A percentile compares a stretch with the other conserved stretches of the same genome.
Evolutionary conservation across 2,113 vertebrate species (phyloP).

Genomic region (Pyxicephalus adspersus): DNA sequence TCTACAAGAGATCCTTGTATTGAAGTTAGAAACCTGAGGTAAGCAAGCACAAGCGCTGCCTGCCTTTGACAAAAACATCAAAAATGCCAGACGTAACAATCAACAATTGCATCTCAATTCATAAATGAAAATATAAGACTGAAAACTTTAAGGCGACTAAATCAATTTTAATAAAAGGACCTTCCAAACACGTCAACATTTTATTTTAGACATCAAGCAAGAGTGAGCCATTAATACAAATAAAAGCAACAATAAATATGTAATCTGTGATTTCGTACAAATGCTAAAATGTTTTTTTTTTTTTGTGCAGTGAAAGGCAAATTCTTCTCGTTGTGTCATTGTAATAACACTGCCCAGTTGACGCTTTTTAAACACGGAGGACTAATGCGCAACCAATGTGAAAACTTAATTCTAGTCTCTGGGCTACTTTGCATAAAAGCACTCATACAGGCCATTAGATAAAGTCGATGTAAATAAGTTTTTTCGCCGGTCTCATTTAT

Average conservation of each 20-base stretch:
- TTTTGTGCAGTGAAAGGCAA: slow-evolving; percentile 10
- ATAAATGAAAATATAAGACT: neutral
- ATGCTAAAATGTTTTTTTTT: neutral
- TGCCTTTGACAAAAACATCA: too few relatives aligned
- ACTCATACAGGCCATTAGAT: slow-evolving; percentile 78
- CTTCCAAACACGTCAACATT: neutral
- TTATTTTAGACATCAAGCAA: neutral
- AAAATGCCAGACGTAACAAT: too few relatives aligned
- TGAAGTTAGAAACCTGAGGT: too few relatives aligned
- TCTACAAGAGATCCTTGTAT: too few relatives aligned
- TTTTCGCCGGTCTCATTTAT: slow-evolving; percentile 71
- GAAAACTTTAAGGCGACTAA: neutral
- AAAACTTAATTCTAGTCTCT: slow-evolving; percentile 78
- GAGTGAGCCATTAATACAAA: slow-evolving; percentile 8
- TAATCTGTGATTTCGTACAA: slow-evolving; percentile 4
- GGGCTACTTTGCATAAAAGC: slow-evolving; percentile 77
- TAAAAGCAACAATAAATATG: neutral
- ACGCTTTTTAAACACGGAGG: slow-evolving; percentile 67
- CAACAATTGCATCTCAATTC: neutral
- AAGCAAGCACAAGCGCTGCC: too few relatives aligned
- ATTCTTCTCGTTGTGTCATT: slow-evolving; percentile 54
- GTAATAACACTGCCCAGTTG: slow-evolving; percentile 66
- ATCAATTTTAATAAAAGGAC: neutral
- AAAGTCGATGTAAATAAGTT: slow-evolving; percentile 75
- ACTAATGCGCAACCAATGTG: slow-evolving; percentile 75